These are phyloP conservation scores for Panthera uncia DNA, from an alignment of 2,113 vertebrate species.

Conservation along the genomic window DNA sequence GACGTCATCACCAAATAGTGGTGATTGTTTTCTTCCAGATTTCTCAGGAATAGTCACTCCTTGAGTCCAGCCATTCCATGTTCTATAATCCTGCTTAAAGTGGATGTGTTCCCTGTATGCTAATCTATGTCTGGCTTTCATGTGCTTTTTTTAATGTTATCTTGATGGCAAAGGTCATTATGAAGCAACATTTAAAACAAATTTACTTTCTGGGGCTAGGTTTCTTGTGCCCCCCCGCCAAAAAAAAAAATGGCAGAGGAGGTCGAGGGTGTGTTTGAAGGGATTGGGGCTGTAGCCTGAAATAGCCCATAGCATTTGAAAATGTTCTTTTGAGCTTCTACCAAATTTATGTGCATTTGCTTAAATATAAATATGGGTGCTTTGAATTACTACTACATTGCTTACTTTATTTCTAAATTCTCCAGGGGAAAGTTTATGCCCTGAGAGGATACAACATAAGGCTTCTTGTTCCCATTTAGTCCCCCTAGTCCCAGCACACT, in stretches of 20 bases:
- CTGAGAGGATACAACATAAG: neutral
- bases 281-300: neutral
- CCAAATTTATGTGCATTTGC: slow-evolving; percentile 24
- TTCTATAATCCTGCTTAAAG: neutral
- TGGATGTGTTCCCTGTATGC: neutral
- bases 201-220: neutral
- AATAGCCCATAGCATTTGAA: neutral
- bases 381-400: neutral
- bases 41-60: neutral
- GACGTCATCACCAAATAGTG: accelerated
- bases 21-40: neutral
- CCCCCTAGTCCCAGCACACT: neutral
- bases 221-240: neutral
- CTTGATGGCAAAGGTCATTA: neutral
- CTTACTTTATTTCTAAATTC: slow-evolving; percentile 9
- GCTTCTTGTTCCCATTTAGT: neutral
- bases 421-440: neutral
- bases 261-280: neutral
- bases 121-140: neutral
- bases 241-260: neutral
- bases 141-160: neutral
- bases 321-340: slow-evolving; percentile 4
- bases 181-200: neutral
- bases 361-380: slow-evolving; percentile 35
- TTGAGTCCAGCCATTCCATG: neutral